Percentiles rank a stretch among this genome's conserved stretches.
These are phyloP conservation scores for Cheilosia urbana DNA, from an alignment of 2,888 invertebrate genomes.

Conservation along the genomic window DNA sequence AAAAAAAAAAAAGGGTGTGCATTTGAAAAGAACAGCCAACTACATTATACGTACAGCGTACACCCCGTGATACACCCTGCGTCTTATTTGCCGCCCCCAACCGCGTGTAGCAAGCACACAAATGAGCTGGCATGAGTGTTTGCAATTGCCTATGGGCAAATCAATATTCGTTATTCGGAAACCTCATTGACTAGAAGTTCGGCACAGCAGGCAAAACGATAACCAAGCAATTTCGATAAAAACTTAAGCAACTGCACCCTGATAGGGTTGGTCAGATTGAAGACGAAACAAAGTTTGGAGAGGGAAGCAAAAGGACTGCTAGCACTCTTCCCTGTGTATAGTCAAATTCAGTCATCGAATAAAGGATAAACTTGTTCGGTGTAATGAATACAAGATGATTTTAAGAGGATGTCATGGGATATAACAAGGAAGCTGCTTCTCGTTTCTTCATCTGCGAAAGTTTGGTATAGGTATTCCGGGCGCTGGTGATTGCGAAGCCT, in stretches of 20 bases:
- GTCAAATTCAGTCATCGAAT: slow-evolving; percentile 71
- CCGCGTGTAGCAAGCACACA: slow-evolving; percentile 1
- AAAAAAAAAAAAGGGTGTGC: slow-evolving; percentile 1
- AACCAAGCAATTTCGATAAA: slow-evolving; percentile 64
- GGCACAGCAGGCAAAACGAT: slow-evolving; percentile 29
- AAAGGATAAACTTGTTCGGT: slow-evolving; percentile 72
- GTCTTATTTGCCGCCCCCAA: neutral
- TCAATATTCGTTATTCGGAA: slow-evolving; percentile 55
- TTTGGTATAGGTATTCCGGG: neutral
- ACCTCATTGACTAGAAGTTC: slow-evolving; percentile 18
- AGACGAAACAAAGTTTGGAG: slow-evolving; percentile 2
- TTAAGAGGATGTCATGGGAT: slow-evolving; percentile 64
- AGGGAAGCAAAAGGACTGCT: slow-evolving; percentile 36
- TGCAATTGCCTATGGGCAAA: slow-evolving; percentile 58
- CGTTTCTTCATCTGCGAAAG: slow-evolving; percentile 10
- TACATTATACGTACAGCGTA: slow-evolving; percentile 6
- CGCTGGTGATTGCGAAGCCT: slow-evolving; percentile 23
- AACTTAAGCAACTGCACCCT: slow-evolving; percentile 32
- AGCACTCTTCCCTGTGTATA: slow-evolving; percentile 27
- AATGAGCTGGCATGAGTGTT: slow-evolving; percentile 29
- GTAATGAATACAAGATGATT: slow-evolving; percentile 75
- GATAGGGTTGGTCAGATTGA: neutral
- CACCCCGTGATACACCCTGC: slow-evolving; percentile 11
- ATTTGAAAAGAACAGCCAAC: neutral
- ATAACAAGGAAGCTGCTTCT: slow-evolving; percentile 59